Conservation (phyloP, 2,797 vertebrate species). For the Hydrocynus forskahlii region DNA sequence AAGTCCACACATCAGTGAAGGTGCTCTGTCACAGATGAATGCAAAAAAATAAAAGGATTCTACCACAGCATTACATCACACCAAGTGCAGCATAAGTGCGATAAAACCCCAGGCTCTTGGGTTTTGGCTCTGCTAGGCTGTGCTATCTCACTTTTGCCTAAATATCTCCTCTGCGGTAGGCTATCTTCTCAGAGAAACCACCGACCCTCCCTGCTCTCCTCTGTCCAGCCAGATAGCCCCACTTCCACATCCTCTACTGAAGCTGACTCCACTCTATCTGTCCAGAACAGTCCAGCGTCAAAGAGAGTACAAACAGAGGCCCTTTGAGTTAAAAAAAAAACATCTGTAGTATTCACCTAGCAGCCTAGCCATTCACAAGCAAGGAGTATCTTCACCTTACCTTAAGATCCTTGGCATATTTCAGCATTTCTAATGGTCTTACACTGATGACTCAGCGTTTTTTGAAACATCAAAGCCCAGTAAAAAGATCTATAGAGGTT, state of each 20-base stretch:
- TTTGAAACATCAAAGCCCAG: too few relatives aligned
- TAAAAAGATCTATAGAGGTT: too few relatives aligned
- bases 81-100: conserved; percentile 39
- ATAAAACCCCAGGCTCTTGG: conserved; percentile 59
- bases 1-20: background rate
- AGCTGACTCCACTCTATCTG: conserved; percentile 29
- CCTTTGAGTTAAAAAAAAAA: background rate
- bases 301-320: conserved; percentile 18
- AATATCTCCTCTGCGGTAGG: conserved; percentile 59
- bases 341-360: background rate
- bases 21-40: conserved; percentile 31
- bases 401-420: too few relatives aligned
- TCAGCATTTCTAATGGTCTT: too few relatives aligned
- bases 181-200: conserved; percentile 64
- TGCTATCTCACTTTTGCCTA: conserved; percentile 56
- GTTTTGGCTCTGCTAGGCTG: conserved; percentile 35
- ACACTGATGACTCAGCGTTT: too few relatives aligned
- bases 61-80: conserved; percentile 63
- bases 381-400: too few relatives aligned
- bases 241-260: conserved; percentile 45
- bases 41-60: conserved; percentile 30
- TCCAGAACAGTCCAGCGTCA: background rate
- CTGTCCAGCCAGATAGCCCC: conserved; percentile 38
- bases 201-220: conserved; percentile 21
- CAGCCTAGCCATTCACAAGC: background rate